These are phyloP conservation scores for Gallinago media DNA, from an alignment of 2,113 vertebrate genomes.

Conservation along the genomic window DNA sequence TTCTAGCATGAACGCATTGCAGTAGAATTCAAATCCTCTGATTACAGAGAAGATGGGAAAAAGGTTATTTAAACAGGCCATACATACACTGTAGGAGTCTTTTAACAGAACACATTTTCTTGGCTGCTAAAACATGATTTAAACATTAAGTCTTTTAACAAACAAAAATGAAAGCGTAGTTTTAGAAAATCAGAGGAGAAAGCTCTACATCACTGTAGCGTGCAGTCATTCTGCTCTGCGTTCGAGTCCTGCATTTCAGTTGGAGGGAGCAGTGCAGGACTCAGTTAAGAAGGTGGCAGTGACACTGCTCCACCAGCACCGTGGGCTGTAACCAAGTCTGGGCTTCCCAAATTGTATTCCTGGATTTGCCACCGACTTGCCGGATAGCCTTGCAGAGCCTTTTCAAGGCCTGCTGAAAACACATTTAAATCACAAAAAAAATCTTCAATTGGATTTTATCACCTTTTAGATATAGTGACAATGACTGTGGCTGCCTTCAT, in stretches of 20 bases:
- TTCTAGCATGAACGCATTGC: constrained; percentile 64
- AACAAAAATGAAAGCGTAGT: neutral
- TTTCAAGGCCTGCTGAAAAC: neutral
- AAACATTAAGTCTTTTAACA: constrained; percentile 8
- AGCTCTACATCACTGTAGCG: neutral
- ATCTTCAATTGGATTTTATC: neutral
- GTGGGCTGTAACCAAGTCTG: neutral
- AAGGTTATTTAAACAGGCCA: constrained; percentile 63
- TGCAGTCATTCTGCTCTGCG: neutral
- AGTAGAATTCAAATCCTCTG: constrained; percentile 64
- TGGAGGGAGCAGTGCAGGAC: neutral
- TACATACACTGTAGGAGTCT: neutral
- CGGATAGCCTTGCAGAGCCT: neutral
- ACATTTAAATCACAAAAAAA: neutral
- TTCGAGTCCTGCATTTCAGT: neutral
- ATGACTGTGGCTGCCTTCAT: neutral
- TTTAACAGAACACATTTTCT: constrained; percentile 18
- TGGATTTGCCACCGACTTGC: neutral
- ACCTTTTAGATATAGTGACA: neutral
- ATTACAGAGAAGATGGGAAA: constrained; percentile 42
- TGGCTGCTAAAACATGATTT: constrained; percentile 39
- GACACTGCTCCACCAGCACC: accelerated
- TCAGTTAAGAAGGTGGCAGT: neutral
- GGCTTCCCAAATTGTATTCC: neutral
- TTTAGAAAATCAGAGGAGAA: constrained; percentile 27